phyloP scores from a whole-genome alignment of 2,797 vertebrate species.

The Cephalopachus bancanus region DNA sequence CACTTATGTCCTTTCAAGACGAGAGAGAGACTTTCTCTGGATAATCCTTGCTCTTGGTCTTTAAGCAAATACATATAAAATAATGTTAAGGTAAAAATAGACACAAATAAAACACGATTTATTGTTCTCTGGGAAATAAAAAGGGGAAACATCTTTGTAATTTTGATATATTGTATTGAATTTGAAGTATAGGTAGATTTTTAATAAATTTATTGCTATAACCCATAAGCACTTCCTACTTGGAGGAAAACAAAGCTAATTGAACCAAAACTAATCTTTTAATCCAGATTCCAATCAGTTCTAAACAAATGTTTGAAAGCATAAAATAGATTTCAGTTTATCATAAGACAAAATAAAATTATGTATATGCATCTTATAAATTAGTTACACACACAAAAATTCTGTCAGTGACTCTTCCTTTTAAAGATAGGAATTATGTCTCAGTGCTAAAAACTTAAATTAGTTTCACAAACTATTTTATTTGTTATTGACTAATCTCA shows the following conservation, averaged over 20 bases:
- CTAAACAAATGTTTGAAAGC: background rate
- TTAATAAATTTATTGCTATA: slow-evolving; percentile 46
- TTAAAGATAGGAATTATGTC: background rate
- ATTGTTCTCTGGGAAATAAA: background rate
- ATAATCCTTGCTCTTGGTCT: background rate
- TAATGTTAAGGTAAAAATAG: background rate
- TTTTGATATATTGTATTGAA: background rate
- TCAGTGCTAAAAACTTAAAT: slow-evolving; percentile 65
- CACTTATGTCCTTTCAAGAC: background rate
- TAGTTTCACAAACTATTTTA: slow-evolving; percentile 38
- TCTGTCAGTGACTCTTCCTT: background rate
- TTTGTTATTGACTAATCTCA: slow-evolving; percentile 52
- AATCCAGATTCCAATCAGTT: slow-evolving; percentile 33
- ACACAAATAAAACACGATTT: background rate
- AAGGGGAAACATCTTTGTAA: background rate
- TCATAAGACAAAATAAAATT: slow-evolving; percentile 36
- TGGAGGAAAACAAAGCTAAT: slow-evolving; percentile 55
- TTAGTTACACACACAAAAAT: slow-evolving; percentile 56
- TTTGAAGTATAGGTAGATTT: slow-evolving; percentile 43
- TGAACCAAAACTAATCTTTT: slow-evolving; percentile 51
- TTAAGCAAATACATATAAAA: slow-evolving; percentile 2
- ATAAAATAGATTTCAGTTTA: slow-evolving; percentile 48
- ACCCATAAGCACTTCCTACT: background rate
- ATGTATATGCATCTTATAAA: slow-evolving; percentile 39
- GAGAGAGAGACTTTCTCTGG: background rate